Percentiles rank a stretch among this genome's conserved stretches.
These are phyloP conservation scores for Desmodus rotundus DNA, from an alignment of 2,113 vertebrate species.

Conservation along the genomic window DNA sequence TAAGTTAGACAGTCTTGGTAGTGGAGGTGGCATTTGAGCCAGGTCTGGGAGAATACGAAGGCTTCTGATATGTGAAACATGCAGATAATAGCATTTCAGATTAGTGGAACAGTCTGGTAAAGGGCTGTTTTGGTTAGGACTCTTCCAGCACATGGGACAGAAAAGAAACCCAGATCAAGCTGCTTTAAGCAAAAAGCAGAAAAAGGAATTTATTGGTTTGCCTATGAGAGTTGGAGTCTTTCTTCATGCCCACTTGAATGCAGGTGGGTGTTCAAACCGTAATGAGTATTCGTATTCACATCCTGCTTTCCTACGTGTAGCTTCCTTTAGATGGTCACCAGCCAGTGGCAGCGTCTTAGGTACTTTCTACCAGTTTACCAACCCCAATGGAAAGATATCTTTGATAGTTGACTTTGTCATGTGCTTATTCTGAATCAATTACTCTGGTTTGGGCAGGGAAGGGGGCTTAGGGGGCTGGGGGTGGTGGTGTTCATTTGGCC, in stretches of 20 bases:
- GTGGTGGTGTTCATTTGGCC: background rate
- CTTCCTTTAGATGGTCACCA: background rate
- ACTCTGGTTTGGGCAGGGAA: background rate
- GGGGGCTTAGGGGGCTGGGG: fast-evolving
- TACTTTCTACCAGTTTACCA: background rate
- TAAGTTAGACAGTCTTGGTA: background rate
- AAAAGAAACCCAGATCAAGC: background rate
- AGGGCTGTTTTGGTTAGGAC: background rate
- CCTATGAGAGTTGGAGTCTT: background rate
- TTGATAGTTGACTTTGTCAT: background rate
- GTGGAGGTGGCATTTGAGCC: background rate
- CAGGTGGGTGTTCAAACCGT: background rate
- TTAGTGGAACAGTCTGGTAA: background rate
- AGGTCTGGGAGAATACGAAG: background rate
- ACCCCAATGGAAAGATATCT: background rate
- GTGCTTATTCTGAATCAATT: background rate
- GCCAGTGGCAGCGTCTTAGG: background rate
- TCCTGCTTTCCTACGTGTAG: background rate
- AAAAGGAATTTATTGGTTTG: background rate
- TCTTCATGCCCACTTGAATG: background rate
- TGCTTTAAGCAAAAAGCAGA: background rate
- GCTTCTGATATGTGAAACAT: background rate
- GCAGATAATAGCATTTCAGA: background rate
- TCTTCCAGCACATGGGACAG: background rate
- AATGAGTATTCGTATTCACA: background rate